Conservation (phyloP, 2,888 invertebrate genomes). For the Lasioglossum vierecki region DNA sequence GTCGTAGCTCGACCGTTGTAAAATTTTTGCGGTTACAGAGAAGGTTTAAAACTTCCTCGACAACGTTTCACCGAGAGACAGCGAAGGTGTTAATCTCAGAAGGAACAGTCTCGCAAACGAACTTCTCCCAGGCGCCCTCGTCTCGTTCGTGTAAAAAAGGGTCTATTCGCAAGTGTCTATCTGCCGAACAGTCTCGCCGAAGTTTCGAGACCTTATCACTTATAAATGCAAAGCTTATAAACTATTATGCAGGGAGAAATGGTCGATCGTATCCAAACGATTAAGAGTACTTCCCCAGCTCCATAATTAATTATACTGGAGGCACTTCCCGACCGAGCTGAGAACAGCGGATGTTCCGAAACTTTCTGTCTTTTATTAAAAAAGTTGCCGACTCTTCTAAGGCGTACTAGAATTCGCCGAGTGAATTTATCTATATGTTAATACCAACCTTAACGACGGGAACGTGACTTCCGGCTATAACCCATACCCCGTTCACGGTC, state of each 20-base stretch:
- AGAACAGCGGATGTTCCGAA: constrained; percentile 22
- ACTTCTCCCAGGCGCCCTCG: background rate
- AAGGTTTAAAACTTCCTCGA: background rate
- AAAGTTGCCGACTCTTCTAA: constrained; percentile 57
- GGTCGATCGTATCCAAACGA: constrained; percentile 37
- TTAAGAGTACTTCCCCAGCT: constrained; percentile 37
- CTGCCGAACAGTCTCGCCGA: background rate
- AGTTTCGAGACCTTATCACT: constrained; percentile 27
- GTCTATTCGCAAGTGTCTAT: background rate
- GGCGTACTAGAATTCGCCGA: constrained; percentile 42
- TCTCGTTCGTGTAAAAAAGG: background rate
- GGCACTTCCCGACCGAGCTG: constrained; percentile 18
- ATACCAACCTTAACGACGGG: constrained; percentile 54
- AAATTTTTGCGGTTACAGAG: background rate
- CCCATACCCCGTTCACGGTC: background rate
- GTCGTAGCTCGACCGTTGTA: background rate
- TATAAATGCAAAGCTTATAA: constrained; percentile 31
- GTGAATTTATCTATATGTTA: constrained; percentile 68
- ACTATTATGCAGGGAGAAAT: constrained; percentile 20
- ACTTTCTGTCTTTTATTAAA: constrained; percentile 62
- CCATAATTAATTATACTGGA: constrained; percentile 60
- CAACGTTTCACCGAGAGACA: background rate
- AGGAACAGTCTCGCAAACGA: background rate
- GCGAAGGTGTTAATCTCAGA: background rate
- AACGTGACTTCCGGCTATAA: constrained; percentile 54